Evolutionary conservation across 1,140 invertebrate species (phyloP).

Genomic region (Bombus difficillimus): DNA sequence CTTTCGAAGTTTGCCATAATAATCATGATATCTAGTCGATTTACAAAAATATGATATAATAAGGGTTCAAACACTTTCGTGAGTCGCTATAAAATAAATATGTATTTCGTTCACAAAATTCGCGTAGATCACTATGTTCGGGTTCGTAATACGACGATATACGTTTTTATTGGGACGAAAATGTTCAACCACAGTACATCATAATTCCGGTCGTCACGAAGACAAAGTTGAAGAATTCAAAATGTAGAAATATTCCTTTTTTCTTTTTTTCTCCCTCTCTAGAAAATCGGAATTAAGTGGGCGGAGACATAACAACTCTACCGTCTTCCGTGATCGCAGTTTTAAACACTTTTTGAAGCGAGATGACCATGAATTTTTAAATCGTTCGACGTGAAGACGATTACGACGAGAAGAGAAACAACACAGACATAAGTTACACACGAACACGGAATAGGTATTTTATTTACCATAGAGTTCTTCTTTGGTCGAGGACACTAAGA

Average conservation of each 20-base stretch:
- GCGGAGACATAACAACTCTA: not conserved
- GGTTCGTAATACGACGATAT: not conserved
- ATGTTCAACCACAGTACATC: not conserved
- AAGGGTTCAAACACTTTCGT: not conserved
- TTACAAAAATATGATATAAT: not conserved
- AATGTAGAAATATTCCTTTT: not conserved
- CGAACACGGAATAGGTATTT: too few species aligned
- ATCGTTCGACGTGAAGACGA: not conserved
- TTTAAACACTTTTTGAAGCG: not conserved
- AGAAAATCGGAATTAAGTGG: not conserved
- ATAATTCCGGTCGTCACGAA: not conserved
- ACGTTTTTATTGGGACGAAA: too few species aligned
- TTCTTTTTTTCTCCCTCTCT: not conserved
- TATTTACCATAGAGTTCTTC: slow-evolving; percentile 16
- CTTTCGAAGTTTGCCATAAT: not conserved
- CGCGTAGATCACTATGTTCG: not conserved
- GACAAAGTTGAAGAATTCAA: not conserved
- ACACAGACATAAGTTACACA: not conserved
- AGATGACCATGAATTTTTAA: too few species aligned
- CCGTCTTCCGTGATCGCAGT: not conserved
- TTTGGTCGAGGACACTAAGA: too few species aligned
- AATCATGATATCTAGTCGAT: not conserved
- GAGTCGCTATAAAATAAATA: not conserved
- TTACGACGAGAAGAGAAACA: not conserved
- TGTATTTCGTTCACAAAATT: not conserved